Percentiles rank a stretch among this genome's conserved stretches.
Evolutionary conservation across 2,888 invertebrate genomes (phyloP).

Genomic region (Leptinotarsa juncta): DNA sequence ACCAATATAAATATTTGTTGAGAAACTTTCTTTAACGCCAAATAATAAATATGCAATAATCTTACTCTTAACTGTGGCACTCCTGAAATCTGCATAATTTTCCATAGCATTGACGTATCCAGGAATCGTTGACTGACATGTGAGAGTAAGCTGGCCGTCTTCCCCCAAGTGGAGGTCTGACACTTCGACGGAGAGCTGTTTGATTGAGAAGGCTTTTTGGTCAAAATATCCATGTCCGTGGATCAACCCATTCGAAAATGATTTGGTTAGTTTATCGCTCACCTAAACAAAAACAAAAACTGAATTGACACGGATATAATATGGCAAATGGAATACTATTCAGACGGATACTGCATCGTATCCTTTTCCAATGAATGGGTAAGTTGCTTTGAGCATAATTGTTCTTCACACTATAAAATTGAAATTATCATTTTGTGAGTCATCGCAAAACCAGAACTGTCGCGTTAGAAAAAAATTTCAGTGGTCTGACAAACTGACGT

Average conservation of each 20-base stretch:
- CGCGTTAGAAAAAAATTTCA: too few relatives aligned
- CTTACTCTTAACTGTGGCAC: conserved; percentile 80
- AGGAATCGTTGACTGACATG: conserved; percentile 83
- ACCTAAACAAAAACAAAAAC: conserved; percentile 58
- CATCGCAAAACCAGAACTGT: too few relatives aligned
- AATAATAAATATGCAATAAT: conserved; percentile 30
- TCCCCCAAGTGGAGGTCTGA: conserved; percentile 77
- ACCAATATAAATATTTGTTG: too few relatives aligned
- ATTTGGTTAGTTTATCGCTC: conserved; percentile 63
- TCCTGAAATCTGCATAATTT: conserved; percentile 80
- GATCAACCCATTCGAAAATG: conserved; percentile 66
- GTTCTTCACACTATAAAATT: too few relatives aligned
- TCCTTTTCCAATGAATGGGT: too few relatives aligned
- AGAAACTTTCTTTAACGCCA: not conserved
- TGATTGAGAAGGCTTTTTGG: conserved; percentile 70
- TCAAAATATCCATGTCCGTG: conserved; percentile 68
- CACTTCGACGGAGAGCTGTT: conserved; percentile 80
- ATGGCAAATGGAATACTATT: too few relatives aligned
- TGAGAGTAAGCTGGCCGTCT: conserved; percentile 78
- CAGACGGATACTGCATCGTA: too few relatives aligned
- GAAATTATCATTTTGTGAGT: too few relatives aligned
- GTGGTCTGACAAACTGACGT: too few relatives aligned
- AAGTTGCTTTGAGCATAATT: too few relatives aligned
- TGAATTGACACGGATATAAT: too few relatives aligned
- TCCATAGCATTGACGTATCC: conserved; percentile 78